Conservation (phyloP, 2,888 invertebrate genomes). For the Dastarcus helophoroides region DNA sequence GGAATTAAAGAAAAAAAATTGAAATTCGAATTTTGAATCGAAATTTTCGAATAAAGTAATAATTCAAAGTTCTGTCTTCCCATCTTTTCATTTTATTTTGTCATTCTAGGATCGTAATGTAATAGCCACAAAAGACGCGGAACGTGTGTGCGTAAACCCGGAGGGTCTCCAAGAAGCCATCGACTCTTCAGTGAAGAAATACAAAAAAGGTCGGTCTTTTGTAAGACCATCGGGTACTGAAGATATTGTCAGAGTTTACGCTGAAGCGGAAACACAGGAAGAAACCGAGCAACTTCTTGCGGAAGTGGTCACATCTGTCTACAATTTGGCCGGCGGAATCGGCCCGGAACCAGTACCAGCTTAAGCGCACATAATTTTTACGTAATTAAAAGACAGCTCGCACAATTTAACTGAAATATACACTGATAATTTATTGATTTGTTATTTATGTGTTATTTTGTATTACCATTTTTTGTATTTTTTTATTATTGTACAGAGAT, state of each 20-base stretch:
- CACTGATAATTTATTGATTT: too few relatives aligned
- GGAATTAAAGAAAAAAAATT: too few relatives aligned
- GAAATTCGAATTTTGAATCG: too few relatives aligned
- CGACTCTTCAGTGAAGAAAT: conserved; percentile 55
- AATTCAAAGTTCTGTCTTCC: too few relatives aligned
- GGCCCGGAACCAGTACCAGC: conserved; percentile 42
- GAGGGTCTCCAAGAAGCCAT: conserved; percentile 73
- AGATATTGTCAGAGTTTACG: conserved; percentile 90
- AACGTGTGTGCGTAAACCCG: conserved; percentile 69
- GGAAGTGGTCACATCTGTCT: conserved; percentile 65
- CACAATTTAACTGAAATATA: too few relatives aligned
- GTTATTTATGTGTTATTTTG: too few relatives aligned
- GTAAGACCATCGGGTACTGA: conserved; percentile 96
- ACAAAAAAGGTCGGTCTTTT: conserved; percentile 69
- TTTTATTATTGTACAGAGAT: too few relatives aligned
- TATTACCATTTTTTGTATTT: too few relatives aligned
- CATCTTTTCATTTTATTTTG: too few relatives aligned
- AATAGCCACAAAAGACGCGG: conserved; percentile 81
- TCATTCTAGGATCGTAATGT: conserved; percentile 61
- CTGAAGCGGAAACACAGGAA: conserved; percentile 73
- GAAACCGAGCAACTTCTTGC: conserved; percentile 50
- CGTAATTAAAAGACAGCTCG: too few relatives aligned
- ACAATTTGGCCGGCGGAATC: conserved; percentile 67
- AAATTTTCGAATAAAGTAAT: too few relatives aligned
- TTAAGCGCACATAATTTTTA: too few relatives aligned